Evolutionary conservation across 2,113 vertebrate species (phyloP).

Genomic region (Tragelaphus imberbis): DNA sequence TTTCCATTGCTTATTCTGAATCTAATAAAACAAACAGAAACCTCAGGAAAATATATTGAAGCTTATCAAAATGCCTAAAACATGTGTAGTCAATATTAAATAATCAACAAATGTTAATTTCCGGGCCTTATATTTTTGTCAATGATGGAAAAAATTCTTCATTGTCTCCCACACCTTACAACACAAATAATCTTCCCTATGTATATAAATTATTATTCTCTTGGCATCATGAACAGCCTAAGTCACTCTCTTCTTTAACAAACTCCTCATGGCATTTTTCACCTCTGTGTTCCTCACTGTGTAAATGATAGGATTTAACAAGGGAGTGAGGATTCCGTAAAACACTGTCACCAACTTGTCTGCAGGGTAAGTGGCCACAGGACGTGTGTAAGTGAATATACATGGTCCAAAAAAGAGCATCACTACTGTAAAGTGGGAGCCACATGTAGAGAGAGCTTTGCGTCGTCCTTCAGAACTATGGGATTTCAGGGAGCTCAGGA

Average conservation of each 20-base stretch:
- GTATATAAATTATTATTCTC: background rate
- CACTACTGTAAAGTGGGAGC: background rate
- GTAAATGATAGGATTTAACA: background rate
- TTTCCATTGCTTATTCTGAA: background rate
- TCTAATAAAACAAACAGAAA: background rate
- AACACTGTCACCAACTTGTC: background rate
- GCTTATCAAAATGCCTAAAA: background rate
- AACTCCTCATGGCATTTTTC: background rate
- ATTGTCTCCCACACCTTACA: background rate
- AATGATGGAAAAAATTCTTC: background rate
- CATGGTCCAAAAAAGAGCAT: background rate
- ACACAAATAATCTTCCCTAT: background rate
- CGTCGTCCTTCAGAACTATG: fast-evolving
- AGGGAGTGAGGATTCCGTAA: background rate
- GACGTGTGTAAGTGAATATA: background rate
- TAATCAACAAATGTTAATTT: background rate
- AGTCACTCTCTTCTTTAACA: background rate
- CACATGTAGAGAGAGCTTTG: background rate
- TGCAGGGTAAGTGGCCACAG: background rate
- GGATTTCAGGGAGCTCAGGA: background rate
- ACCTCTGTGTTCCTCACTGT: background rate
- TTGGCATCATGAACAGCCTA: background rate
- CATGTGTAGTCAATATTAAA: background rate
- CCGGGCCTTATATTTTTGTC: background rate
- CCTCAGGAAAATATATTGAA: background rate